phyloP scores from a whole-genome alignment of 1,140 invertebrate genomes.

The Linepithema humile region DNA sequence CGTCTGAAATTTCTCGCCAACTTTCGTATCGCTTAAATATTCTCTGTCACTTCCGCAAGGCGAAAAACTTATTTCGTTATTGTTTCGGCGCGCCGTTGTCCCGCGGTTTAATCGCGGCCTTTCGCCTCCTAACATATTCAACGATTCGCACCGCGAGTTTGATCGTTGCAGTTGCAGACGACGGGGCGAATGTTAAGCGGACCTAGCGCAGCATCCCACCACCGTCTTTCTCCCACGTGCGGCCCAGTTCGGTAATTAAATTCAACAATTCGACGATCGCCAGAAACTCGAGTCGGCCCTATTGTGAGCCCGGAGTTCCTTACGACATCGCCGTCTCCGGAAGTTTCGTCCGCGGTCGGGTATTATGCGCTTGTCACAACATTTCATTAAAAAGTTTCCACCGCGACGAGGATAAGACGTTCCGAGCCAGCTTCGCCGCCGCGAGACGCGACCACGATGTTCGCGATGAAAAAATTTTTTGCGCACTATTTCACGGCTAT shows the following conservation, averaged over 20 bases:
- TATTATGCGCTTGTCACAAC: constrained; percentile 75
- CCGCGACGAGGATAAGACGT: constrained; percentile 31
- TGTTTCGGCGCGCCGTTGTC: constrained; percentile 34
- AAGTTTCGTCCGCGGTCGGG: constrained; percentile 60
- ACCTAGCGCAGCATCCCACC: background rate
- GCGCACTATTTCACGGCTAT: constrained; percentile 44
- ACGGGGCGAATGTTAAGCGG: constrained; percentile 3
- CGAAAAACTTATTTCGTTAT: constrained; percentile 64
- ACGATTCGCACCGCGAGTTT: constrained; percentile 47
- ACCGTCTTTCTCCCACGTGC: background rate
- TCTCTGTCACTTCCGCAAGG: background rate
- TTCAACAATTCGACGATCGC: constrained; percentile 69
- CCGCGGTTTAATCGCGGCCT: constrained; percentile 57
- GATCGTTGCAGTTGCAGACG: constrained; percentile 38
- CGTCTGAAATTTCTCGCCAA: constrained; percentile 46
- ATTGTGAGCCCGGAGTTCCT: constrained; percentile 28
- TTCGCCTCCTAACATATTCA: constrained; percentile 41
- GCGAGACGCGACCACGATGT: constrained; percentile 25
- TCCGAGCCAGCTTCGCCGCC: background rate
- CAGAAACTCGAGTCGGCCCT: constrained; percentile 20
- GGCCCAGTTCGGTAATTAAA: constrained; percentile 66
- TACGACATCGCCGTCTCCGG: constrained; percentile 13
- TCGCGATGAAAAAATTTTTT: constrained; percentile 50
- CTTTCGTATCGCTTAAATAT: constrained; percentile 58
- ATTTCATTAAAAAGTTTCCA: constrained; percentile 73